Evolutionary conservation across 2,888 invertebrate genomes (phyloP), one percentile per base, ranked within the genome.

Genomic region (Apamea monoglypha): DNA sequence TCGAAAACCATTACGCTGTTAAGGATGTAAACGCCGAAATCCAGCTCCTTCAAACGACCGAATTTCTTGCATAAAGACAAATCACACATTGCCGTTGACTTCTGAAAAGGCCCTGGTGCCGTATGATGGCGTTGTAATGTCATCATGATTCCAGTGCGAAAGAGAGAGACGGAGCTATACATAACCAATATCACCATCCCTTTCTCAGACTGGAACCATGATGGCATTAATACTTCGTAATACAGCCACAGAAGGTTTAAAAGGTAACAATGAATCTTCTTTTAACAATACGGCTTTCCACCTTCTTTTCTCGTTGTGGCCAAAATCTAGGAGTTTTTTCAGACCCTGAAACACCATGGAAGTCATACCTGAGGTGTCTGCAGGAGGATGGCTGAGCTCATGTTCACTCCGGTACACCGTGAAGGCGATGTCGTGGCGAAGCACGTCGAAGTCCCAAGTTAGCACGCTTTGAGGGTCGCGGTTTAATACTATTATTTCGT

Each of bases 401-500:
- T 91, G 91, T 32, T 92, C 91, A 64, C 94, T 94, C 78, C 96
- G 94, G 92, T 96, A 97, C 70, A 99, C 98, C 14, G 98, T 98
- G 96, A 99, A 99, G 84, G 98, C 97, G 89, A 99, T 98, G 94
- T 99, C 98, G 92, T 98, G 98, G 44, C 99, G 98, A 94, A 99
- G 97, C 75, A 99, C 98, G 97, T 99, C 99, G 96, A 99, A 99
- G 96, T 99, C 99, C 99, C 99, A 99, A 44, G 99, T 99, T 68
- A 99, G 97, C 81, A 99, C 99, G 94, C 98, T 98, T 89, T 99
- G 99, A 25, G 98, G 98, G 94, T 99, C 99, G 78, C 98, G 97
- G 89, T 98, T 98, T 73, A 97, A 97, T 75, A 99, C 98, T 84
- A 98, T 96, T 85, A 98, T 97, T 92, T 98, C 98, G 93, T 98